A percentile compares a stretch with the other conserved stretches of the same genome.
These are phyloP conservation scores for Pseudoatta argentina DNA, from an alignment of 1,140 invertebrate species.

Conservation along the genomic window DNA sequence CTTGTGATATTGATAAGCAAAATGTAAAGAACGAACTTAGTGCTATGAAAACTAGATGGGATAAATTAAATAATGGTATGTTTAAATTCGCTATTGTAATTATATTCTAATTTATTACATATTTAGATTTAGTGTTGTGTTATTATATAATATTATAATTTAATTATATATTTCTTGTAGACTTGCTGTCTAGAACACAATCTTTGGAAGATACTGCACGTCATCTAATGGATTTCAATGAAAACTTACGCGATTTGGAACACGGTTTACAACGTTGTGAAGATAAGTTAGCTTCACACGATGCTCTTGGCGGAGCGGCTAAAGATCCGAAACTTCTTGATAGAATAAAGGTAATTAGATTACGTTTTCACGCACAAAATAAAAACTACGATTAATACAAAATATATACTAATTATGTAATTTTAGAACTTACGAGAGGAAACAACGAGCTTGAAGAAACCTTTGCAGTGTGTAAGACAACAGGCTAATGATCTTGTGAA, in stretches of 20 bases:
- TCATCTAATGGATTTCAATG: constrained; percentile 94
- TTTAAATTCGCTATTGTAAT: constrained; percentile 14
- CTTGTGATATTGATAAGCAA: constrained; percentile 96
- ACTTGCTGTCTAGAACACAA: constrained; percentile 89
- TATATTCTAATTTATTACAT: neutral
- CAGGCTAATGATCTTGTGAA: constrained; percentile 91
- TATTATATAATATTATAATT: constrained; percentile 25
- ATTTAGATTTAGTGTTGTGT: neutral
- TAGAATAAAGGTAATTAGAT: constrained; percentile 89
- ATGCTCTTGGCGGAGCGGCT: constrained; percentile 91
- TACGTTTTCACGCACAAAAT: neutral
- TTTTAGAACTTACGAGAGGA: constrained; percentile 90
- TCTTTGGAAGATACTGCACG: constrained; percentile 94
- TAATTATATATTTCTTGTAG: constrained; percentile 71
- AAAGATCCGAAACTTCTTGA: constrained; percentile 94
- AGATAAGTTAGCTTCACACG: constrained; percentile 94
- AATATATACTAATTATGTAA: constrained; percentile 19
- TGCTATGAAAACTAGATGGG: constrained; percentile 95
- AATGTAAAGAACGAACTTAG: constrained; percentile 93
- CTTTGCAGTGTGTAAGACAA: constrained; percentile 90
- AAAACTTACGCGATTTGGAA: constrained; percentile 93
- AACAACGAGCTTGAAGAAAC: constrained; percentile 91
- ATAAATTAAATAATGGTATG: constrained; percentile 94
- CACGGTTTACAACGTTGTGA: constrained; percentile 94
- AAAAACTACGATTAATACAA: neutral